These are phyloP conservation scores for Matsumurasca onukii DNA, from an alignment of 1,140 invertebrate species.

Conservation along the genomic window DNA sequence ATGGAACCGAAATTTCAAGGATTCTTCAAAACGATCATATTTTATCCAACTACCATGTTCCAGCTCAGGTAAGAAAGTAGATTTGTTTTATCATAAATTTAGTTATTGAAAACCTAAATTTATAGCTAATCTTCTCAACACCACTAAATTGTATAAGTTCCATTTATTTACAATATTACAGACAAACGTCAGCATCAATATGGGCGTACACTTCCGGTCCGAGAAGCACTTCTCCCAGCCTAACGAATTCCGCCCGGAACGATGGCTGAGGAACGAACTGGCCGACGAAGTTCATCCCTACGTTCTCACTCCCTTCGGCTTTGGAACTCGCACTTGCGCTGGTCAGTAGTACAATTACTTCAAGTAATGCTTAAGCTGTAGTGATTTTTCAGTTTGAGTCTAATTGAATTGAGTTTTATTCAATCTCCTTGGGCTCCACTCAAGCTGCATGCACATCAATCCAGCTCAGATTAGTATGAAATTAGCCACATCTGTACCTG, in stretches of 20 bases:
- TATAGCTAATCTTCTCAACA: not conserved
- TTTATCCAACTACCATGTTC: constrained; percentile 52
- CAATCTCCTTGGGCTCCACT: too few relatives aligned
- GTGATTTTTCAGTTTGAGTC: too few relatives aligned
- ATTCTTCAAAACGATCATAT: constrained; percentile 52
- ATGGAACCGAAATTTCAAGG: constrained; percentile 55
- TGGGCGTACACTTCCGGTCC: constrained; percentile 50
- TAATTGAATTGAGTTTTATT: too few relatives aligned
- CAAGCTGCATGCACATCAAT: not conserved
- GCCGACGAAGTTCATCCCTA: constrained; percentile 48
- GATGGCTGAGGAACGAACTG: constrained; percentile 42
- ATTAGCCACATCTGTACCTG: too few relatives aligned
- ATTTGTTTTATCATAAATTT: not conserved
- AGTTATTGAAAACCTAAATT: not conserved
- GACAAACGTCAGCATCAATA: constrained; percentile 56
- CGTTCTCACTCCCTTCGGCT: constrained; percentile 58
- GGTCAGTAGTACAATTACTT: too few relatives aligned
- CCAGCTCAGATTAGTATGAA: not conserved
- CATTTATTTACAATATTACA: constrained; percentile 41
- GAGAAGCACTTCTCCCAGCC: constrained; percentile 51
- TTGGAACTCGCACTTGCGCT: constrained; percentile 48
- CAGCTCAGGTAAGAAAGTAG: constrained; percentile 51
- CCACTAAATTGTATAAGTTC: not conserved
- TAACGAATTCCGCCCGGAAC: constrained; percentile 52
- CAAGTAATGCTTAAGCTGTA: too few relatives aligned